Base-by-base conservation (phyloP, 2,888 invertebrate species). In the Diplazon laetatorius region DNA sequence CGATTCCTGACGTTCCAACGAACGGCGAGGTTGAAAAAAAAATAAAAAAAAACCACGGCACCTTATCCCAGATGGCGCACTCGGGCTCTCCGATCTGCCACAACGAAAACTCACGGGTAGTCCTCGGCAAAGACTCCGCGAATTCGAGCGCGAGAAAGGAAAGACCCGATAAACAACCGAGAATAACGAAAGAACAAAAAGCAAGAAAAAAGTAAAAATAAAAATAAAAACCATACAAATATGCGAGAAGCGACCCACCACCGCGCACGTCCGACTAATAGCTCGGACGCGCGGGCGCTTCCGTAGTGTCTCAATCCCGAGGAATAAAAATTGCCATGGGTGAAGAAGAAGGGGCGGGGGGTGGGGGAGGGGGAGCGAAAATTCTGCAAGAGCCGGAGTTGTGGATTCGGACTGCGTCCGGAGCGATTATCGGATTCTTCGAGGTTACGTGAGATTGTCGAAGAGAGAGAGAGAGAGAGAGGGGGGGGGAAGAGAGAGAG, bases 221-320 rank as follows among this genome's bases (percentile, higher is more conserved):
- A 66, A 76, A 69, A 50, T 22, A 16, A 46, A 12, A 42, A 10
- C 20, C 14, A 14, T 30, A 30, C n/a, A 52, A 60, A 66, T 57
- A 60, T 66, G 55, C 25, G 52, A 37, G 30, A n/a, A n/a, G 16
- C 60, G 69, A 78, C 75, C 78, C 18, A 78, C 75, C 71, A 37
- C 75, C 68, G 63, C 30, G 78, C 78, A 78, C 74, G 70, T 71
- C 52, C 55, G 55, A 68, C 71, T 70, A 71, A 66, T 75, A 78
- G 71, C 48, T 44, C 25, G 42, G 63, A 42, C 48, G 63, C 77
- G 62, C 35, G 55, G 59, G 50, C 72, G 60, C 69, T 52, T 70
- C 60, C 46, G 65, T 74, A 78, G 78, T 74, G 78, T 66, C 78
- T 78, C 78, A 78, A 78, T 78, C 74, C 70, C 70, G 78, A 65